Base-by-base conservation (phyloP, 2,888 invertebrate genomes). In the Eledone cirrhosa region DNA sequence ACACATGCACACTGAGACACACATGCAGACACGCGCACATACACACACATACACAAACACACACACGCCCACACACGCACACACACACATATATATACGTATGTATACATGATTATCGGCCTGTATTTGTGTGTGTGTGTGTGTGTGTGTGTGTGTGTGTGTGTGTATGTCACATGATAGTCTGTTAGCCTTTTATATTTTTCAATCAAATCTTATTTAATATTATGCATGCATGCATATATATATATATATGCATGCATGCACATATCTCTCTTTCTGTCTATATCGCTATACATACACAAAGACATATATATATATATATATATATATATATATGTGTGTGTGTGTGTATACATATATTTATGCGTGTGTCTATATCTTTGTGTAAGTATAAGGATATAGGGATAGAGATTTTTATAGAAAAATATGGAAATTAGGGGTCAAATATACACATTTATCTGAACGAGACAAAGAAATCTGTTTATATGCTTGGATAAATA, bases 221-320 rank as follows among this genome's bases (percentile, higher is more conserved):
- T 13, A 22, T 13, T 63, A 63, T 63, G 14, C n/a, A 65, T 65
- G 7, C 14, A 19, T 65, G n/a, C 14, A 2, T 65, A 24, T 65
- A 4, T 65, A 24, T 24, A 63, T 63, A 63, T 24, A 63, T 63
- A 24, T 63, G 5, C 24, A 14, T 2, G 0, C 24, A 14, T 59
- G 14, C 2, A 14, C 24, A 2, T 59, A 3, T 59, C 19, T 59
- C 19, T 59, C 19, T 59, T n/a, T 59, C 19, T 59, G 24, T 59
- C 19, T 59, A 59, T 59, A 59, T 59, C 19, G 19, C 19, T 59
- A 59, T 59, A 59, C 24, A 59, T 59, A 59, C 24, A 59, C 24
- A 59, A n/a, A 14, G 19, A 59, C 24, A 63, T 63, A 63, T 63
- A 63, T 63, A n/a, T 63, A 63, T 63, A 63, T 63, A 63, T 63